Base-by-base conservation (phyloP, 2,888 invertebrate species). In the Trichogramma evanescens region DNA sequence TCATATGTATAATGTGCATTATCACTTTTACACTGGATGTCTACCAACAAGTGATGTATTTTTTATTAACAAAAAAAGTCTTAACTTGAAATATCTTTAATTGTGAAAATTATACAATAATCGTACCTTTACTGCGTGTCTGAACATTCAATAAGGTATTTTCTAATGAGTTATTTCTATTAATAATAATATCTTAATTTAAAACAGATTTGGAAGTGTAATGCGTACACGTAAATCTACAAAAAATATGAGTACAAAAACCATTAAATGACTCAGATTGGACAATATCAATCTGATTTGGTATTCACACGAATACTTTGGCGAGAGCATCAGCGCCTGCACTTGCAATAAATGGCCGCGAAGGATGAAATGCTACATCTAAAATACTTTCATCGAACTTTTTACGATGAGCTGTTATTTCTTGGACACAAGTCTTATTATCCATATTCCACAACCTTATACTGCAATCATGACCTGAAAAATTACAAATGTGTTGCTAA, bases 341-440 rank as follows among this genome's bases (percentile, higher is more conserved):
- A 81, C 95, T 96, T 68, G 98, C 99, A 78, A 99, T 97, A 81
- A 93, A 95, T 68, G 97, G 96, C 82, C 95, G 91, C 71, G 95
- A 89, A 72, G 98, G 96, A 83, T 99, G 99, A 87, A 99, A 99
- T 74, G 98, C 97, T 70, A 99, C 99, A 80, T 96, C 95, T 77
- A 95, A 88, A 82, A 99, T 98, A 79, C 96, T 93, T 82, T 98
- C 97, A 81, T 99, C 98, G 82, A 96, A 96, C 83, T 99, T 99
- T 83, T 98, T 99, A 74, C 98, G 89, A 82, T 99, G 99, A 70
- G 97, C 96, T 58, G 98, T 98, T 78, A 99, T 98, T 82, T 99
- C 99, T 81, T 99, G 99, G 72, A 99, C 94, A 84, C 99, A 99
- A 64, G 95, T 95, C 82, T 96, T 95, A 82, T 93, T 95, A 83